These are phyloP conservation scores for Oreochromis aureus DNA, from an alignment of 2,113 vertebrate species.

Conservation along the genomic window DNA sequence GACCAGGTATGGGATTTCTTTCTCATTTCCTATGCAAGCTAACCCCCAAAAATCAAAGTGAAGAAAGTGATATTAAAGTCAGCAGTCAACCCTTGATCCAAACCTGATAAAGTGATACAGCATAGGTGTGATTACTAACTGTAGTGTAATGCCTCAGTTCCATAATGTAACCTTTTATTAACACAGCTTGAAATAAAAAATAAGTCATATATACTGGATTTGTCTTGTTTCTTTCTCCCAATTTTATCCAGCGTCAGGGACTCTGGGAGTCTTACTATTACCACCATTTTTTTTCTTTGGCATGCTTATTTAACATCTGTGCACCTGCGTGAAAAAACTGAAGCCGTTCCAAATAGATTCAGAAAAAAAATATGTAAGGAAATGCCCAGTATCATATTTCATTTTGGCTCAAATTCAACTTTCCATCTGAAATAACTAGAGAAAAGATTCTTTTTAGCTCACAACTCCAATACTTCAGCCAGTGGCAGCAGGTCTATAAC, in stretches of 20 bases:
- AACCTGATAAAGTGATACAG: neutral
- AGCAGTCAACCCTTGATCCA: neutral
- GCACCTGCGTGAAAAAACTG: neutral
- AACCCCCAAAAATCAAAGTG: neutral
- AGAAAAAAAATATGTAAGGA: neutral
- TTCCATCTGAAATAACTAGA: slow-evolving; percentile 6
- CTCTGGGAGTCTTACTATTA: neutral
- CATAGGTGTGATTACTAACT: neutral
- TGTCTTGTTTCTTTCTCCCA: neutral
- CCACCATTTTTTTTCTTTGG: neutral
- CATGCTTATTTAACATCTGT: neutral
- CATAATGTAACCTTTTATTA: neutral
- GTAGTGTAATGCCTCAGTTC: neutral
- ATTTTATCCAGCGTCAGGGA: neutral
- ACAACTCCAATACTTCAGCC: neutral
- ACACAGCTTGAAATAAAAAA: neutral
- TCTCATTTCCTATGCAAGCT: neutral
- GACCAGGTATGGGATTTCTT: neutral
- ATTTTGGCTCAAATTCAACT: neutral
- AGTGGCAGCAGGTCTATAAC: neutral
- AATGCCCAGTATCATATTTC: neutral
- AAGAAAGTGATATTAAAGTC: neutral
- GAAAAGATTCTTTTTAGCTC: slow-evolving; percentile 1
- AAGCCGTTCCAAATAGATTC: neutral
- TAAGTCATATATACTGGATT: neutral